Evolutionary conservation across 2,888 invertebrate genomes (phyloP).

Genomic region (Isoperla grammatica): DNA sequence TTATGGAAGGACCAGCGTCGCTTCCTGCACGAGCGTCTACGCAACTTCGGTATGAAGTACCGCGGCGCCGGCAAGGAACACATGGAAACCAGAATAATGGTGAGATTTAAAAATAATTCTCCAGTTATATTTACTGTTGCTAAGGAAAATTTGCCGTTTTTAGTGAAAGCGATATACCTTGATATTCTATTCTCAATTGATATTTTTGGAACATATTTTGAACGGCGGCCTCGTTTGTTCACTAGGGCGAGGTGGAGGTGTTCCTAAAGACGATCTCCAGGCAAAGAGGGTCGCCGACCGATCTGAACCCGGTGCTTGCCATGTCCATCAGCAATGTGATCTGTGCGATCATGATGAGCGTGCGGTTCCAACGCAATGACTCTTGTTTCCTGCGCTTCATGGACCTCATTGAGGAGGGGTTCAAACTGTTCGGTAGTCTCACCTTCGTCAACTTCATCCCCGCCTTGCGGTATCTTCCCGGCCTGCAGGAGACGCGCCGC

Average conservation of each 20-base stretch:
- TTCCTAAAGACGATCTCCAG: slow-evolving; percentile 61
- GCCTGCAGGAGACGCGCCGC: slow-evolving; percentile 46
- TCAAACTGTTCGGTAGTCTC: slow-evolving; percentile 77
- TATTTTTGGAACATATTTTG: background rate
- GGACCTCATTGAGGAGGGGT: slow-evolving; percentile 85
- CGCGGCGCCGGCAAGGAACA: slow-evolving; percentile 72
- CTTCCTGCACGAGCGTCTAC: slow-evolving; percentile 78
- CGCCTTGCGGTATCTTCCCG: slow-evolving; percentile 59
- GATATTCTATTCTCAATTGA: slow-evolving; percentile 2
- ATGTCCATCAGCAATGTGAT: slow-evolving; percentile 86
- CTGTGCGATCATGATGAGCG: slow-evolving; percentile 85
- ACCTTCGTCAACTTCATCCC: slow-evolving; percentile 81
- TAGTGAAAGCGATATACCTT: slow-evolving; percentile 5
- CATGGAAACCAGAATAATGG: slow-evolving; percentile 82
- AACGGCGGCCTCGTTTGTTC: slow-evolving; percentile 24
- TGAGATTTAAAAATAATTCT: slow-evolving; percentile 42
- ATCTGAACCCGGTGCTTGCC: slow-evolving; percentile 69
- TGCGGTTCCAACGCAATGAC: slow-evolving; percentile 74
- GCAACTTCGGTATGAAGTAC: slow-evolving; percentile 84
- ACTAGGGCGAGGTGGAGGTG: slow-evolving; percentile 69
- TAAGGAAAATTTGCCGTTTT: background rate
- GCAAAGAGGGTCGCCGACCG: slow-evolving; percentile 61
- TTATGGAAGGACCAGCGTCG: slow-evolving; percentile 87
- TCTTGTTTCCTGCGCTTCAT: slow-evolving; percentile 72
- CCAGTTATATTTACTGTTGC: slow-evolving; percentile 7